phyloP scores from a whole-genome alignment of 2,888 invertebrate species.

The Dryocosmus kuriphilus region DNA sequence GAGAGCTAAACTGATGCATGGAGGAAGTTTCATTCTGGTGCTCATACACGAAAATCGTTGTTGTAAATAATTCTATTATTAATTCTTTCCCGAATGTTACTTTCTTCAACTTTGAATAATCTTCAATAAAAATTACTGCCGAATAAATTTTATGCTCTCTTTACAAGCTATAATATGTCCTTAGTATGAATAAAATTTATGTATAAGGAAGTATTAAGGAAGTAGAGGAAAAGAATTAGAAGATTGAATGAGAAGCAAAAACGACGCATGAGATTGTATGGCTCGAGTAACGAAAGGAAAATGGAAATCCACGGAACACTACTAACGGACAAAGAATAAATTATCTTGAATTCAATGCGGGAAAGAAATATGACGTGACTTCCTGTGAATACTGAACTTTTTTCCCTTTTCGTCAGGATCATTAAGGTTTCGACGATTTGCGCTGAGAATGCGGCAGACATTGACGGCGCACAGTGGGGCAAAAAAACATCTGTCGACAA shows the following conservation, averaged over 20 bases:
- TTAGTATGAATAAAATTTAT: neutral
- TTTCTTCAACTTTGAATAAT: too few relatives aligned
- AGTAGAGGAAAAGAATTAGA: constrained; percentile 13
- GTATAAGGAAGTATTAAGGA: neutral
- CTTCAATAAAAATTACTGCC: too few relatives aligned
- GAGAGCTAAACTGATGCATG: neutral
- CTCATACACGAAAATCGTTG: neutral
- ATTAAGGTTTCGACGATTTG: constrained; percentile 34
- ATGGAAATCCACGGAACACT: constrained; percentile 54
- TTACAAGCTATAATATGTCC: too few relatives aligned
- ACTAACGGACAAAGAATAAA: constrained; percentile 59
- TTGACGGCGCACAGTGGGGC: constrained; percentile 5
- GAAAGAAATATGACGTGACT: constrained; percentile 60
- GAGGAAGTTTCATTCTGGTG: neutral
- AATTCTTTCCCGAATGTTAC: neutral
- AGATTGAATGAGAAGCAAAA: constrained; percentile 37
- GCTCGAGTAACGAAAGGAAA: constrained; percentile 37
- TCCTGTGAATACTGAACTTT: constrained; percentile 57
- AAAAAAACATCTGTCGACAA: too few relatives aligned
- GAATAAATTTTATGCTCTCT: too few relatives aligned
- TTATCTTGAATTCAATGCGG: constrained; percentile 51
- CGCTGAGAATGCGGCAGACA: constrained; percentile 20
- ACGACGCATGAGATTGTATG: neutral
- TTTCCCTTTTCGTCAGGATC: constrained; percentile 45
- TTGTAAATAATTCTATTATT: neutral